Conservation (phyloP, 1,140 invertebrate genomes). For the Amyelois transitella region DNA sequence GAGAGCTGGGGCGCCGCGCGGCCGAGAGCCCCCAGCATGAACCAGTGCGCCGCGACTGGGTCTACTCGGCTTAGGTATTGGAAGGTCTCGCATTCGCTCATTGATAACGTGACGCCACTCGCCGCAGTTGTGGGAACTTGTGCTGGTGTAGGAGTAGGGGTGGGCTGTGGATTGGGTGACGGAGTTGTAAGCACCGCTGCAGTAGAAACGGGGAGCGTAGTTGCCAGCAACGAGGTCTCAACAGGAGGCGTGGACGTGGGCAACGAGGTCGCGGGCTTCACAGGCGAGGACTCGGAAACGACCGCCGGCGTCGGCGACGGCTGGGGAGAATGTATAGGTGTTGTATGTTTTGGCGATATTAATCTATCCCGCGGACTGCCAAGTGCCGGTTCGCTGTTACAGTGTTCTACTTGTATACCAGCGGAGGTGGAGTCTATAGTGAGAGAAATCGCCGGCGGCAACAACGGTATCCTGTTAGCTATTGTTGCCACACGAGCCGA, state of each 20-base stretch:
- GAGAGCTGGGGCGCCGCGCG: constrained; percentile 6
- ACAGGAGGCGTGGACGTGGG: no score
- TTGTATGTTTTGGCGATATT: no score
- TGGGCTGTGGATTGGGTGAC: background rate
- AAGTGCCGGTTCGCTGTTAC: background rate
- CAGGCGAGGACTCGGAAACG: no score
- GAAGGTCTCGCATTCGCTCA: constrained; percentile 36
- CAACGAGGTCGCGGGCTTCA: no score
- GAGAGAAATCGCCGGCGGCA: background rate
- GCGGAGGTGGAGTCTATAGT: no score
- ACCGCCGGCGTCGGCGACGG: no score
- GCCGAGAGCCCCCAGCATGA: constrained; percentile 27
- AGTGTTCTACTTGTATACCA: no score
- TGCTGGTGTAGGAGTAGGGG: background rate
- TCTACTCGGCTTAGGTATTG: constrained; percentile 24
- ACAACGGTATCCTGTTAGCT: background rate
- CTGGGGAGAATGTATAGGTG: background rate
- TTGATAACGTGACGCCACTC: constrained; percentile 21
- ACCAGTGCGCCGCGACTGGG: constrained; percentile 30
- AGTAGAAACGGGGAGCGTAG: no score
- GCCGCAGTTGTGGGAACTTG: background rate
- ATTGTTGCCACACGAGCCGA: no score
- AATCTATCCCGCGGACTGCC: no score
- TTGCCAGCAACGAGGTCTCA: no score
- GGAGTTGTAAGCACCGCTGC: no score